These are phyloP conservation scores for Germaria angustata DNA, from an alignment of 2,888 invertebrate species.

Conservation along the genomic window DNA sequence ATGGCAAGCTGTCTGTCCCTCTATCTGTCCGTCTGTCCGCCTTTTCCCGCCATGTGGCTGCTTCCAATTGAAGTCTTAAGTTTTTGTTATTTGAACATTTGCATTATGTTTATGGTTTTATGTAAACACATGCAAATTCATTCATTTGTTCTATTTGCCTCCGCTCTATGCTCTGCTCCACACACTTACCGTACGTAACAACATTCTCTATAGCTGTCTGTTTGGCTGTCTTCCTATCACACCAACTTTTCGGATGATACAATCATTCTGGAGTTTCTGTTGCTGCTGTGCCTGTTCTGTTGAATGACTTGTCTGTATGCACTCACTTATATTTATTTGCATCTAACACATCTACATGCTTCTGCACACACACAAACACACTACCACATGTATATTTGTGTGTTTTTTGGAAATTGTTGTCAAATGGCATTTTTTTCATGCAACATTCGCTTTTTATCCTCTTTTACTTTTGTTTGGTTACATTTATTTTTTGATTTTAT, in stretches of 20 bases:
- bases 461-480: constrained; percentile 44
- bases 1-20: background rate
- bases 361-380: background rate
- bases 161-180: constrained; percentile 16
- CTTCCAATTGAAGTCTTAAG: constrained; percentile 58
- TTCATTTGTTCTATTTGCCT: constrained; percentile 65
- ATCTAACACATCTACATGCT: constrained; percentile 2
- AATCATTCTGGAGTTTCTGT: constrained; percentile 15
- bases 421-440: constrained; percentile 50
- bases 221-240: constrained; percentile 41
- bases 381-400: constrained; percentile 4
- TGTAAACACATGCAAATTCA: constrained; percentile 67
- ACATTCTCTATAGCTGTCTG: constrained; percentile 45
- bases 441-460: constrained; percentile 35
- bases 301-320: constrained; percentile 47
- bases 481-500: constrained; percentile 65
- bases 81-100: constrained; percentile 57
- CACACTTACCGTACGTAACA: background rate
- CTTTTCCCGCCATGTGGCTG: constrained; percentile 61
- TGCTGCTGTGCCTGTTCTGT: constrained; percentile 38
- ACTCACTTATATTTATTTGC: background rate
- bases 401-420: constrained; percentile 60
- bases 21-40: constrained; percentile 45
- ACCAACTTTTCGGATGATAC: constrained; percentile 5
- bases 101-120: constrained; percentile 62